Conservation (phyloP, 2,888 invertebrate genomes). For the Strigamia maritima region DNA sequence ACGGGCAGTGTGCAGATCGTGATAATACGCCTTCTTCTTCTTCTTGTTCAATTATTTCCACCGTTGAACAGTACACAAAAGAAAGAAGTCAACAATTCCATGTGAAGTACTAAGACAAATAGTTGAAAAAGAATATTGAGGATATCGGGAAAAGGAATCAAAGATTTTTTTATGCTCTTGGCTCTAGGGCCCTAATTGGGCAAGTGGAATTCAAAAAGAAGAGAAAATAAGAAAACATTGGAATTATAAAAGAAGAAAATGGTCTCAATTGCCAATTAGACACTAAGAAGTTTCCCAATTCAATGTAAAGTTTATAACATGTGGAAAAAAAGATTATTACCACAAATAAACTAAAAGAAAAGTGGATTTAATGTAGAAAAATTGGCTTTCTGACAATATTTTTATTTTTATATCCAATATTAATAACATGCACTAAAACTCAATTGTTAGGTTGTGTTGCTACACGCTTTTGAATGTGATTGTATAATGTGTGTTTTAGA, state of each 20-base stretch:
- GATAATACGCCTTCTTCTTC: background rate
- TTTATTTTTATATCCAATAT: too few species aligned
- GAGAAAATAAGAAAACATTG: background rate
- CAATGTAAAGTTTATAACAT: background rate
- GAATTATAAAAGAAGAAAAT: background rate
- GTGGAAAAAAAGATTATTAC: too few species aligned
- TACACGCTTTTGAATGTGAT: too few species aligned
- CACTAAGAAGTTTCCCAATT: background rate
- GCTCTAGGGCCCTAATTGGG: background rate
- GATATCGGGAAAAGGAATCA: background rate
- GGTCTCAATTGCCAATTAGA: background rate
- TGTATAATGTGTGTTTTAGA: too few species aligned
- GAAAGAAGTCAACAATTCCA: background rate
- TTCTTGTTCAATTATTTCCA: constrained; percentile 15
- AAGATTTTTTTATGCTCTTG: background rate
- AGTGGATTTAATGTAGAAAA: too few species aligned
- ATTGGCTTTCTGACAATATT: too few species aligned
- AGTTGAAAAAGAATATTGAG: background rate
- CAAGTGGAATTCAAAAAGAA: background rate
- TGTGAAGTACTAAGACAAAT: background rate
- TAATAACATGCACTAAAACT: too few species aligned
- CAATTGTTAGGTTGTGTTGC: too few species aligned
- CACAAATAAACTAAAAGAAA: too few species aligned
- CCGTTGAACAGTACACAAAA: background rate
- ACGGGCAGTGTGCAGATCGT: background rate